Conservation (phyloP, 2,888 invertebrate genomes). For the Microctonus aethiopoides region DNA sequence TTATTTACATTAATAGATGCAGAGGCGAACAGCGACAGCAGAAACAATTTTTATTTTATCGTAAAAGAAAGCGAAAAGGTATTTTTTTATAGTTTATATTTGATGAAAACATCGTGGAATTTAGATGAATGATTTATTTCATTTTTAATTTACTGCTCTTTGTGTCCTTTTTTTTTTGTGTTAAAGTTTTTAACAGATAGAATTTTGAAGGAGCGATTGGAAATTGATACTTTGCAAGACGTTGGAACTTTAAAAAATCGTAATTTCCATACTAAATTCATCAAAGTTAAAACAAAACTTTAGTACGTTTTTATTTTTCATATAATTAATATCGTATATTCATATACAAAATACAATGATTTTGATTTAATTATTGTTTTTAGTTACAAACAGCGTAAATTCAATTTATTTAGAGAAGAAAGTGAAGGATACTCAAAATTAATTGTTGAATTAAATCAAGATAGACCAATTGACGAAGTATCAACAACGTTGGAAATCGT, state of each 20-base stretch:
- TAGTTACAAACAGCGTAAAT: constrained; percentile 99
- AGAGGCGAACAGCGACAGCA: constrained; percentile 81
- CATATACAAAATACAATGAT: too few species aligned
- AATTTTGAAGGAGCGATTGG: constrained; percentile 89
- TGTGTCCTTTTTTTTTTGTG: constrained; percentile 33
- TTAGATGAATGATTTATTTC: neutral
- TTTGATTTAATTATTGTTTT: constrained; percentile 65
- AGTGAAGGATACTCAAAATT: constrained; percentile 99
- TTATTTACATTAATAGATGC: constrained; percentile 87
- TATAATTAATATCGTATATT: too few species aligned
- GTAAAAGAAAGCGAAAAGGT: constrained; percentile 85
- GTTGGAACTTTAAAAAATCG: constrained; percentile 90
- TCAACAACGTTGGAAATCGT: constrained; percentile 86
- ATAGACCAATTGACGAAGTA: constrained; percentile 73
- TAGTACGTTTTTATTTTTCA: constrained; percentile 83
- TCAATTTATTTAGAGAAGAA: constrained; percentile 98
- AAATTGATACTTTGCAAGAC: constrained; percentile 93
- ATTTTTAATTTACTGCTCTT: constrained; percentile 11
- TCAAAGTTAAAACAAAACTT: constrained; percentile 96
- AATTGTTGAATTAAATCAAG: constrained; percentile 92
- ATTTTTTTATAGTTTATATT: constrained; percentile 28
- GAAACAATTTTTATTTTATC: constrained; percentile 81
- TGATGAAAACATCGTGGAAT: neutral
- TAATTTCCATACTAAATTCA: constrained; percentile 93
- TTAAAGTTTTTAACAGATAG: constrained; percentile 80